These are phyloP conservation scores for Alectura lathami DNA, from an alignment of 2,113 vertebrate species.

Conservation along the genomic window DNA sequence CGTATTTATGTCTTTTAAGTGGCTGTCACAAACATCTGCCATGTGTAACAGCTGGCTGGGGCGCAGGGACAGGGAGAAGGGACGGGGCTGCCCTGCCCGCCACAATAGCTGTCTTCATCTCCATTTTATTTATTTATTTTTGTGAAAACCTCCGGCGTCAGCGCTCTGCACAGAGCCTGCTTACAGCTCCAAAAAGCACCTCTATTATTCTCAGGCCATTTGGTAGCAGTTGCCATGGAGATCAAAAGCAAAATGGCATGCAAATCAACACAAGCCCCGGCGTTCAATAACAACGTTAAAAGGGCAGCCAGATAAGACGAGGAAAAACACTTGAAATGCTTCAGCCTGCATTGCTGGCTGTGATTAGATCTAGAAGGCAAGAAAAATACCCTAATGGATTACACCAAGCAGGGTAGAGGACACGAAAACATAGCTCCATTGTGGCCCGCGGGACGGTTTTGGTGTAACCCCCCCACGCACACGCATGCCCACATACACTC, in stretches of 20 bases:
- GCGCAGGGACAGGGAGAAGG: not conserved
- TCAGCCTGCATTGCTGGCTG: constrained; percentile 32
- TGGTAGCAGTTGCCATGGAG: constrained; percentile 80
- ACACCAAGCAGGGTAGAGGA: not conserved
- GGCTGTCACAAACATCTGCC: not conserved
- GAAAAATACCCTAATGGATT: constrained; percentile 30
- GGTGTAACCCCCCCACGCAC: fast-evolving
- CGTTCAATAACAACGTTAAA: constrained; percentile 63
- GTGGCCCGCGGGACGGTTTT: not conserved
- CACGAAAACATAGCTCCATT: not conserved
- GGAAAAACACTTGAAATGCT: not conserved
- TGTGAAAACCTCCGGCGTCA: constrained; percentile 11
- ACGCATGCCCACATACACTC: fast-evolving
- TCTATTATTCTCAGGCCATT: constrained; percentile 78
- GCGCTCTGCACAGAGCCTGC: constrained; percentile 42
- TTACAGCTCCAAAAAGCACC: constrained; percentile 59
- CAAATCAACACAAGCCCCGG: constrained; percentile 76
- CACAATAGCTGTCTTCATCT: not conserved
- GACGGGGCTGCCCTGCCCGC: fast-evolving
- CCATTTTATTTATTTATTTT: constrained; percentile 6
- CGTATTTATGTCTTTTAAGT: not conserved
- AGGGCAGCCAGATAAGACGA: constrained; percentile 43
- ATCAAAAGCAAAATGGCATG: constrained; percentile 82
- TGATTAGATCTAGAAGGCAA: constrained; percentile 25
- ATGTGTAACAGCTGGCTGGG: fast-evolving